These are phyloP conservation scores for Lasiurus cinereus DNA, from an alignment of 2,113 vertebrate genomes.

Conservation along the genomic window DNA sequence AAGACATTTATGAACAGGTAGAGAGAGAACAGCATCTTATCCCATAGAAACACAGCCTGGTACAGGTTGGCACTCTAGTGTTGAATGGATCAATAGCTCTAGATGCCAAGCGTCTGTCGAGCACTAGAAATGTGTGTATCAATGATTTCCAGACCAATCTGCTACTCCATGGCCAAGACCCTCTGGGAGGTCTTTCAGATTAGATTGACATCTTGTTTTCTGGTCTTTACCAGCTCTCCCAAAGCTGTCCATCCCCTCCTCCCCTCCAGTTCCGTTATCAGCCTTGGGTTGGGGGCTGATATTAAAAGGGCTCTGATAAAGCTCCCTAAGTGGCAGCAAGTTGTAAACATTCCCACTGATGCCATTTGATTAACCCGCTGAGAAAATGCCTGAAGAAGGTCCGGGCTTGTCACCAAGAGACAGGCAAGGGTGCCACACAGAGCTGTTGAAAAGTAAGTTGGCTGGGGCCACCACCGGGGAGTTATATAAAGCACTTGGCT, in stretches of 20 bases:
- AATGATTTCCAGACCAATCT: background rate
- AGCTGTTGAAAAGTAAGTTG: slow-evolving; percentile 79
- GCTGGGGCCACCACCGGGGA: slow-evolving; percentile 49
- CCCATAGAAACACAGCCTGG: background rate
- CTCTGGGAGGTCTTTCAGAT: slow-evolving; percentile 48
- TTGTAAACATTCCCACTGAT: slow-evolving; percentile 92
- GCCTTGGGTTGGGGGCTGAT: slow-evolving; percentile 76
- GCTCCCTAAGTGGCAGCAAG: slow-evolving; percentile 88
- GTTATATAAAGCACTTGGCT: slow-evolving; percentile 71
- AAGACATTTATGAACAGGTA: background rate
- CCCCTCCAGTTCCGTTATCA: slow-evolving; percentile 81
- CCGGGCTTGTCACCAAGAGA: slow-evolving; percentile 79
- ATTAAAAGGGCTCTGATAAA: slow-evolving; percentile 85
- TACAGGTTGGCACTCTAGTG: background rate
- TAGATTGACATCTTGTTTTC: slow-evolving; percentile 60
- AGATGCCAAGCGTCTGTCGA: background rate
- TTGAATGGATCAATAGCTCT: background rate
- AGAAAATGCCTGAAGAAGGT: slow-evolving; percentile 85
- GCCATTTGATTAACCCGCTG: slow-evolving; percentile 87
- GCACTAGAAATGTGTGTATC: background rate
- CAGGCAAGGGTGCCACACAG: slow-evolving; percentile 64
- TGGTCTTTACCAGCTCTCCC: slow-evolving; percentile 55
- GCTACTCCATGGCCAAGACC: background rate
- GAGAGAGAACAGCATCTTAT: background rate
- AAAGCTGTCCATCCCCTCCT: background rate